phyloP scores from a whole-genome alignment of 2,113 vertebrate genomes.

The Dendropsophus ebraccatus region DNA sequence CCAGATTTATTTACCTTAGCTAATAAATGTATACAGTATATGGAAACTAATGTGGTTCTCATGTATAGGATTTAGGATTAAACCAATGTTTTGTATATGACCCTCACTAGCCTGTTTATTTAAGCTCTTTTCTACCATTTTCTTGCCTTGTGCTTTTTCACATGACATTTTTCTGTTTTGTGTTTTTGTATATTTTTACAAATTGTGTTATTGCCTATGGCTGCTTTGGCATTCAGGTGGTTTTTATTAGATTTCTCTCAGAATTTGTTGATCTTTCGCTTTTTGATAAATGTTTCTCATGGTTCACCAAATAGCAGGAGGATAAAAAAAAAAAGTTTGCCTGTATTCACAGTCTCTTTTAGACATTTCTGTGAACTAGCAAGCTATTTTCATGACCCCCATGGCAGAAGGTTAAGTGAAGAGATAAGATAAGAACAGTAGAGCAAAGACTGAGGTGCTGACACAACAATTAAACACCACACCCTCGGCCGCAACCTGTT shows the following conservation, averaged over 20 bases:
- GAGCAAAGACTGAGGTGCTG: conserved; percentile 42
- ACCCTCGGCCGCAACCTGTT: neutral
- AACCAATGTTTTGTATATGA: neutral
- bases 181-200: neutral
- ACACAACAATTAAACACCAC: conserved; percentile 46
- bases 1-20: neutral
- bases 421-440: conserved; percentile 41
- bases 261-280: neutral
- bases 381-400: conserved; percentile 21
- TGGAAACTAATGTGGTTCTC: neutral
- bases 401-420: conserved; percentile 31
- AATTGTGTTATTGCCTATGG: neutral
- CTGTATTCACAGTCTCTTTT: neutral
- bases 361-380: neutral
- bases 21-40: neutral
- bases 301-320: neutral
- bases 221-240: neutral
- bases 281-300: neutral
- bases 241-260: neutral
- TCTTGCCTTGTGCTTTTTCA: neutral
- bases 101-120: neutral
- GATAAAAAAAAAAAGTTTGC: neutral
- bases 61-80: neutral
- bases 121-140: neutral
- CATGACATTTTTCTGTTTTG: neutral